A percentile compares a stretch with the other conserved stretches of the same genome.
phyloP scores from a whole-genome alignment of 2,888 invertebrate species.

The Julus scanicus region DNA sequence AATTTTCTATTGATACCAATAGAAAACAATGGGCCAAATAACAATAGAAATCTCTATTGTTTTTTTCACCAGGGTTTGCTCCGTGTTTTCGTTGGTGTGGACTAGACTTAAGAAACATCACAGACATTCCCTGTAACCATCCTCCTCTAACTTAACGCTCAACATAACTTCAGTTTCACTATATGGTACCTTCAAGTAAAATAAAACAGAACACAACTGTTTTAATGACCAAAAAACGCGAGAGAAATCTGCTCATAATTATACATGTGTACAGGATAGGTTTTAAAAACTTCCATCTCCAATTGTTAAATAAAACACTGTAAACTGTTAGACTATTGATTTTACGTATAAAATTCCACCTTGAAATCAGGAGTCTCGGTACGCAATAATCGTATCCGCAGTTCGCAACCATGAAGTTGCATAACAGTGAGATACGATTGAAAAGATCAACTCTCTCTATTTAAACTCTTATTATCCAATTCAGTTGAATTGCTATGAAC shows the following conservation, averaged over 20 bases:
- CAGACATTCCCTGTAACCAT: slow-evolving; percentile 23
- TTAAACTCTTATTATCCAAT: slow-evolving; percentile 34
- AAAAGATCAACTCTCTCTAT: not conserved
- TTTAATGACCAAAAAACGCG: slow-evolving; percentile 38
- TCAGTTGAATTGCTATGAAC: slow-evolving; percentile 39
- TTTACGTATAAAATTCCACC: not conserved
- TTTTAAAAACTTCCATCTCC: slow-evolving; percentile 41
- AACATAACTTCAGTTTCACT: slow-evolving; percentile 28
- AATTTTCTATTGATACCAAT: no score
- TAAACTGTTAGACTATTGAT: slow-evolving; percentile 32
- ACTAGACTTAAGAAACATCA: not conserved
- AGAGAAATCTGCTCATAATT: slow-evolving; percentile 44
- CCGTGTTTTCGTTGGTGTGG: no score
- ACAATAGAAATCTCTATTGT: no score
- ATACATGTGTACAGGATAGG: slow-evolving; percentile 45
- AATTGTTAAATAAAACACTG: slow-evolving; percentile 47
- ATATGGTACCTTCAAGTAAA: slow-evolving; percentile 43
- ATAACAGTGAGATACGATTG: slow-evolving; percentile 25
- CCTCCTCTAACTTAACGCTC: slow-evolving; percentile 26
- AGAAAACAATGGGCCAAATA: no score
- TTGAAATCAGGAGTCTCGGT: slow-evolving; percentile 1
- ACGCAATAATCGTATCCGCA: slow-evolving; percentile 11
- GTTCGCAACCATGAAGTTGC: not conserved
- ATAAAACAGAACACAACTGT: slow-evolving; percentile 3
- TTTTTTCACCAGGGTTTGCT: no score